These are phyloP conservation scores for Ceratoteleas bidentatus DNA, from an alignment of 1,140 invertebrate species.

Conservation along the genomic window DNA sequence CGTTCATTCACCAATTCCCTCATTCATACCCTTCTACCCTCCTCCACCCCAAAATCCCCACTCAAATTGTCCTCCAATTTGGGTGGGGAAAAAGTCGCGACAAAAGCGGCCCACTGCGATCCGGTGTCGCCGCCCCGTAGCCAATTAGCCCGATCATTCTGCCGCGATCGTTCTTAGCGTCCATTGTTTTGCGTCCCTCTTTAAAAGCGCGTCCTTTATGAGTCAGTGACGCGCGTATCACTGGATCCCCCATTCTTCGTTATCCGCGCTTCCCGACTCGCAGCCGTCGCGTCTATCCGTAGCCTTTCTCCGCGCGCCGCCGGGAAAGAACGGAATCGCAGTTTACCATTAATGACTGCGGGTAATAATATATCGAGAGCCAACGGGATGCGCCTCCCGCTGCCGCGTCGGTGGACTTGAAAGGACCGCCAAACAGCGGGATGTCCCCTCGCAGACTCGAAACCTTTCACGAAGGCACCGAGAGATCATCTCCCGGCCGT, in stretches of 20 bases:
- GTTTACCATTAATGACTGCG: constrained; percentile 79
- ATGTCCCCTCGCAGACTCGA: constrained; percentile 70
- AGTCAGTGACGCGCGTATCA: constrained; percentile 46
- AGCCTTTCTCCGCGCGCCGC: not conserved
- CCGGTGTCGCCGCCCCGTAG: constrained; percentile 25
- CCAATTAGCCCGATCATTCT: constrained; percentile 55
- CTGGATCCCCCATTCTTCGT: constrained; percentile 41
- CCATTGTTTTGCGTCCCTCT: constrained; percentile 54
- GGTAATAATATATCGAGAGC: constrained; percentile 77
- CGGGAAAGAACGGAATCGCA: constrained; percentile 73
- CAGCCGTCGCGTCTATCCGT: constrained; percentile 19
- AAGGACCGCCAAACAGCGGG: constrained; percentile 78
- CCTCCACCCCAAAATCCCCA: too few species aligned
- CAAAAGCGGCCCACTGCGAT: too few species aligned
- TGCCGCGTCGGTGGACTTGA: constrained; percentile 78
- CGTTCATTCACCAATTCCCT: too few species aligned
- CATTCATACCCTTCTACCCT: too few species aligned
- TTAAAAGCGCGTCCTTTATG: constrained; percentile 47
- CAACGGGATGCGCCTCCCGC: constrained; percentile 74
- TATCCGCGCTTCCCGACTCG: constrained; percentile 36
- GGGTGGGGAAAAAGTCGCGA: too few species aligned
- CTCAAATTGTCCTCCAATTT: too few species aligned
- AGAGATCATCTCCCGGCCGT: not conserved
- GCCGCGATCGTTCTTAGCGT: constrained; percentile 21
- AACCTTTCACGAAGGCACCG: too few species aligned